phyloP scores from a whole-genome alignment of 2,797 vertebrate genomes.

The Sphaeramia orbicularis region DNA sequence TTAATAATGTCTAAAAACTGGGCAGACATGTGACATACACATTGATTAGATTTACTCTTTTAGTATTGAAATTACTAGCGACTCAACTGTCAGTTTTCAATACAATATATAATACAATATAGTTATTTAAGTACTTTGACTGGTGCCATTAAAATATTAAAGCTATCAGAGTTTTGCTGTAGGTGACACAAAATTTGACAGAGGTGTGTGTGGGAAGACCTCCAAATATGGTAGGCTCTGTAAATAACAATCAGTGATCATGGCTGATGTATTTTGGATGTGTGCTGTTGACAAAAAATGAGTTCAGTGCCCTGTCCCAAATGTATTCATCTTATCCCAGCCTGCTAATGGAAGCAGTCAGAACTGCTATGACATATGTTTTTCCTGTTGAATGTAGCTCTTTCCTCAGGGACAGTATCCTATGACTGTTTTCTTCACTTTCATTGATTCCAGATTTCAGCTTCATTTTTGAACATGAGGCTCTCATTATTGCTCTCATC shows the following conservation, averaged over 20 bases:
- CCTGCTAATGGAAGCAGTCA: constrained; percentile 47
- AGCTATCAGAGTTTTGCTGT: too few species aligned
- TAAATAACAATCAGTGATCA: constrained; percentile 5
- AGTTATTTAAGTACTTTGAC: too few species aligned
- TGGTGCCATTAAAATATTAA: too few species aligned
- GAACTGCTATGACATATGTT: constrained; percentile 41
- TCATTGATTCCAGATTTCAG: constrained; percentile 68
- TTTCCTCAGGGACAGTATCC: constrained; percentile 54
- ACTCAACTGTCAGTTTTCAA: too few species aligned
- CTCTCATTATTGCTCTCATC: constrained; percentile 40
- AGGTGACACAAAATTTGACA: too few species aligned
- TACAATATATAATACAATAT: too few species aligned
- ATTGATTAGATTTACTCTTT: too few species aligned
- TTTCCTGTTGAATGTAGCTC: constrained; percentile 42
- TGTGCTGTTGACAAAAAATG: constrained; percentile 6
- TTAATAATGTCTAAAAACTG: too few species aligned
- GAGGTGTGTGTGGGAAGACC: too few species aligned
- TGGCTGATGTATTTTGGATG: constrained; percentile 16
- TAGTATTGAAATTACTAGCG: too few species aligned
- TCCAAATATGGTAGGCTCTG: neutral
- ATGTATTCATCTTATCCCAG: constrained; percentile 41
- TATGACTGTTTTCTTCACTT: constrained; percentile 44
- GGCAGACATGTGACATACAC: too few species aligned
- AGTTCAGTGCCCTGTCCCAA: constrained; percentile 20
- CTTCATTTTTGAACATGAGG: constrained; percentile 37